Conservation (phyloP, 1,140 invertebrate species). For the Thrips palmi region DNA sequence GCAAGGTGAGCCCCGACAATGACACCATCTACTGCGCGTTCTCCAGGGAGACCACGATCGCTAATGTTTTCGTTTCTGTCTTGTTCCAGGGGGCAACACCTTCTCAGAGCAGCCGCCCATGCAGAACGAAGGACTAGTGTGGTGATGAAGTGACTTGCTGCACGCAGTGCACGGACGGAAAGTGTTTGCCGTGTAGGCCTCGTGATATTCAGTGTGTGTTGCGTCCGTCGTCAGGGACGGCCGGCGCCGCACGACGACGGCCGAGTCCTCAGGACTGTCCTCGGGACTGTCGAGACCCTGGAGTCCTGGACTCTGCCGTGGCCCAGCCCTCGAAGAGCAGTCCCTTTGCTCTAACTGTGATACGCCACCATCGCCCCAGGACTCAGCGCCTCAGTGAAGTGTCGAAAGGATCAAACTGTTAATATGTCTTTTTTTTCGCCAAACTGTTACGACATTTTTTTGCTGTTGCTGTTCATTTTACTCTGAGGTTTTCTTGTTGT, state of each 20-base stretch:
- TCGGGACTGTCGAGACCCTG: conserved; percentile 2
- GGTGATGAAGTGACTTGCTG: conserved; percentile 24
- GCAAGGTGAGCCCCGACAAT: conserved; percentile 14
- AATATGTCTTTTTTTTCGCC: no score
- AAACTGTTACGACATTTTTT: no score
- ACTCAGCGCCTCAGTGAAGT: no score
- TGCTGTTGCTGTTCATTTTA: no score
- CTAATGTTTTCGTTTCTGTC: neutral
- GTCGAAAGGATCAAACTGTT: no score
- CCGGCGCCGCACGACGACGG: neutral
- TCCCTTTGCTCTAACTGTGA: no score
- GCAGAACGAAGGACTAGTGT: conserved; percentile 51
- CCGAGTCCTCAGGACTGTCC: conserved; percentile 1
- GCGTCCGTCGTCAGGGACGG: neutral
- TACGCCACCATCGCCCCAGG: no score
- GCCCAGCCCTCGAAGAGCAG: conserved; percentile 7
- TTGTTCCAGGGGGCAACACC: conserved; percentile 25
- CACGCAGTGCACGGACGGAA: conserved; percentile 7
- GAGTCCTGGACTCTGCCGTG: conserved; percentile 9
- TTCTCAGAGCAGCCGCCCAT: conserved; percentile 51
- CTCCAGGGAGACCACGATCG: neutral
- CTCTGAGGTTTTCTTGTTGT: no score
- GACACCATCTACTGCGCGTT: neutral
- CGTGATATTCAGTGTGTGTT: conserved; percentile 6
- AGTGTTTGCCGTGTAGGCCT: conserved; percentile 5